Evolutionary conservation across 2,113 vertebrate species (phyloP).

Genomic region (Neolamprologus cancellatus): DNA sequence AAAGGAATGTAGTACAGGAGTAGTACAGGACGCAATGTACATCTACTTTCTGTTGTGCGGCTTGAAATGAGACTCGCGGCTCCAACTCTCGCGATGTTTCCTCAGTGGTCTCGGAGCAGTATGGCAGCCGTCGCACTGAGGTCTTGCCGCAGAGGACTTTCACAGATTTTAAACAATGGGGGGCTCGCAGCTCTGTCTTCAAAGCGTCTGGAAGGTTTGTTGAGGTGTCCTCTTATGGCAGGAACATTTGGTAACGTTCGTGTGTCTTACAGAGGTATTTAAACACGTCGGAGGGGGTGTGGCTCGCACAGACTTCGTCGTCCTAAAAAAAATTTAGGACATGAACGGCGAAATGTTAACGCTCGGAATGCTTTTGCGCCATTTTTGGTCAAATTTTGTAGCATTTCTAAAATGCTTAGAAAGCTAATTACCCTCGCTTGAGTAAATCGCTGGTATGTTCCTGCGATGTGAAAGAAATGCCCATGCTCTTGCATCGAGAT

Average conservation of each 20-base stretch:
- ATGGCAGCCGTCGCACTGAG: slow-evolving; percentile 69
- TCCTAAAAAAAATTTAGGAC: background rate
- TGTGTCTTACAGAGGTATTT: background rate
- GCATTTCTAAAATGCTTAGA: background rate
- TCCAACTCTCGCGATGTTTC: slow-evolving; percentile 63
- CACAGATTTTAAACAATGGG: slow-evolving; percentile 46
- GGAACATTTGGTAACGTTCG: background rate
- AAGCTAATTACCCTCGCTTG: background rate
- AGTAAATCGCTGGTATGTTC: background rate
- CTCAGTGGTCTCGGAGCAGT: slow-evolving; percentile 30
- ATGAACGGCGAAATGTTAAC: background rate
- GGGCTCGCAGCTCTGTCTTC: slow-evolving; percentile 26
- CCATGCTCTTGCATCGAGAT: background rate
- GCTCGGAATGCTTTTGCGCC: background rate
- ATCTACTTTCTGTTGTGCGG: background rate
- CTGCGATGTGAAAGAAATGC: background rate
- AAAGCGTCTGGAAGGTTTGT: slow-evolving; percentile 53
- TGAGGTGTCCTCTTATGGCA: background rate
- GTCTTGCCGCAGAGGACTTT: slow-evolving; percentile 65
- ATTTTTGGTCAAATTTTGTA: background rate
- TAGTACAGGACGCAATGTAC: background rate
- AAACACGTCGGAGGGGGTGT: slow-evolving; percentile 54
- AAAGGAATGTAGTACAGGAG: background rate
- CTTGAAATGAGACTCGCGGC: background rate
- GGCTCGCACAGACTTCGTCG: slow-evolving; percentile 26